A percentile compares a stretch with the other conserved stretches of the same genome.
These are phyloP conservation scores for Ricordea florida DNA, from an alignment of 92 coral and sea anemone genomes.

Conservation along the genomic window DNA sequence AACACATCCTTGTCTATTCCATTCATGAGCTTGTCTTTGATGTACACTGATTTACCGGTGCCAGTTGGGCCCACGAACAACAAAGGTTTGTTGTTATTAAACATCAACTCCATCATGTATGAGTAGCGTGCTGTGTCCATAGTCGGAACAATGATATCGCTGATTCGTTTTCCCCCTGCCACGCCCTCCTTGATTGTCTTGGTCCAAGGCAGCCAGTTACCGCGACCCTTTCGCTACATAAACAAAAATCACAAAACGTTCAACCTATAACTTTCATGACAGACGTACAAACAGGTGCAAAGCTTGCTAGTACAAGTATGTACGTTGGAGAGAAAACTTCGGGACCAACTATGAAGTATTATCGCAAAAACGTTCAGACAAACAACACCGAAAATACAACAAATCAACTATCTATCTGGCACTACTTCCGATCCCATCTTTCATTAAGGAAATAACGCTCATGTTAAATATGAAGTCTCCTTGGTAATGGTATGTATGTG, in stretches of 20 bases:
- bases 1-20: conserved; percentile 81
- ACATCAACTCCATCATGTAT: conserved; percentile 92
- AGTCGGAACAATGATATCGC: conserved; percentile 96
- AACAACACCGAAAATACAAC: too few species aligned
- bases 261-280: too few species aligned
- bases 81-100: conserved; percentile 88
- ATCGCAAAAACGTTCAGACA: too few species aligned
- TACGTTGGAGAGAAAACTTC: too few species aligned
- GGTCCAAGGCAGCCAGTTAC: conserved; percentile 95
- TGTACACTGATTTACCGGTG: conserved; percentile 98
- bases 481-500: too few species aligned
- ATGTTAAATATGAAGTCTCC: too few species aligned
- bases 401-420: too few species aligned
- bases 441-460: too few species aligned
- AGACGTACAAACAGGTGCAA: too few species aligned
- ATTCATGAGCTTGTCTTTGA: conserved; percentile 98
- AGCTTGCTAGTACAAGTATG: too few species aligned
- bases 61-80: conserved; percentile 99
- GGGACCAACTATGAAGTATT: too few species aligned
- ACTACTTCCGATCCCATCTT: too few species aligned
- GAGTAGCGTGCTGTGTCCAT: conserved; percentile 99
- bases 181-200: conserved; percentile 88
- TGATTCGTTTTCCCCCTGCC: conserved; percentile 87
- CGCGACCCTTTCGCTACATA: conserved; percentile 91
- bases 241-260: not conserved